These are phyloP conservation scores for Chrysotoxum bicinctum DNA, from an alignment of 2,888 invertebrate species.

Conservation along the genomic window DNA sequence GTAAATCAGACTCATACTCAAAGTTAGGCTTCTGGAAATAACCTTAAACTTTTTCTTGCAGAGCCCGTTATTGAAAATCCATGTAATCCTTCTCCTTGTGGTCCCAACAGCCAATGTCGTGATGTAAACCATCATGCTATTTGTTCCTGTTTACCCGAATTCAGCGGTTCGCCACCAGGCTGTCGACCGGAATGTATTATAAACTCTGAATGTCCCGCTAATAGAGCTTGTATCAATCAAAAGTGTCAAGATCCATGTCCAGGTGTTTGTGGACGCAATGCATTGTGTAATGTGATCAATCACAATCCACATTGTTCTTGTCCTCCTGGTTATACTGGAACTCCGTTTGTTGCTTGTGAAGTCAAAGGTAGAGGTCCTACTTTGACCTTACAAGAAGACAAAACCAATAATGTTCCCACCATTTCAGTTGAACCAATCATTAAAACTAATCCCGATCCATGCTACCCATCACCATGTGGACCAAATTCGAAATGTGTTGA, in stretches of 20 bases:
- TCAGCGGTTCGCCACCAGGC: constrained; percentile 86
- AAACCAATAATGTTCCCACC: neutral
- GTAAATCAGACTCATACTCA: constrained; percentile 58
- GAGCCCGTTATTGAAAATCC: constrained; percentile 82
- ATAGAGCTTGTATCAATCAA: constrained; percentile 86
- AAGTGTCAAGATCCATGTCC: constrained; percentile 89
- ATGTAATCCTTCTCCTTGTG: constrained; percentile 88
- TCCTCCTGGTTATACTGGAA: constrained; percentile 85
- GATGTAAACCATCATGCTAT: constrained; percentile 84
- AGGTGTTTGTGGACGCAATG: constrained; percentile 87
- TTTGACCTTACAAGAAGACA: neutral
- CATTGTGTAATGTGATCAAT: constrained; percentile 86
- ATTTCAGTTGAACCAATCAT: constrained; percentile 73
- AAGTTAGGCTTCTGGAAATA: constrained; percentile 20
- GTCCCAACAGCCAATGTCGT: constrained; percentile 87
- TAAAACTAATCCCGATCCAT: constrained; percentile 80
- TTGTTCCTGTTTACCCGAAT: constrained; percentile 85
- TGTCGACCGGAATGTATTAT: constrained; percentile 88
- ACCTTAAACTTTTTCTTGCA: constrained; percentile 15
- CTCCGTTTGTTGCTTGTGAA: constrained; percentile 85
- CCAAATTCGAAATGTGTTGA: constrained; percentile 88
- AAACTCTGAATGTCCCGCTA: constrained; percentile 86
- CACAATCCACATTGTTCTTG: constrained; percentile 89
- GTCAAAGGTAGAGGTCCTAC: constrained; percentile 41
- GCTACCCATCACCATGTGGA: constrained; percentile 86